Conservation (phyloP, 2,797 vertebrate genomes). For the Philypnodon macrostomus region DNA sequence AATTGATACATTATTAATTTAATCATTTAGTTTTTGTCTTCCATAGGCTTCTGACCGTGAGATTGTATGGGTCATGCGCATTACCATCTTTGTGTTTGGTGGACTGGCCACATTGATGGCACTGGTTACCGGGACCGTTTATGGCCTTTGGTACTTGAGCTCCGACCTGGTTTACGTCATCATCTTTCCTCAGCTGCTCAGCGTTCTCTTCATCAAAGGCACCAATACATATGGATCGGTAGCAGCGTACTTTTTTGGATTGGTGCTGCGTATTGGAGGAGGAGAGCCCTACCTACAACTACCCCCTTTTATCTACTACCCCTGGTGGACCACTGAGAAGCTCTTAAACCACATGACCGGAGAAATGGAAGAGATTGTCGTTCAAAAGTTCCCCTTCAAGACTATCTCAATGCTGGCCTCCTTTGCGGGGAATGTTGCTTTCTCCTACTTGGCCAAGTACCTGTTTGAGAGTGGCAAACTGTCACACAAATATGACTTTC, state of each 20-base stretch:
- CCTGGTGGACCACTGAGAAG: constrained; percentile 82
- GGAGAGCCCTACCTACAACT: constrained; percentile 93
- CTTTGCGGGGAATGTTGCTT: constrained; percentile 83
- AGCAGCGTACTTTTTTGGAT: constrained; percentile 87
- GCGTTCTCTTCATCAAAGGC: constrained; percentile 91
- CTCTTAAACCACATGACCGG: constrained; percentile 64
- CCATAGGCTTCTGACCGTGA: constrained; percentile 91
- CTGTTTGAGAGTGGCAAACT: constrained; percentile 91
- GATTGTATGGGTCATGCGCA: constrained; percentile 94
- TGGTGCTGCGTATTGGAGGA: constrained; percentile 89
- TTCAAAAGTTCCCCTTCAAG: constrained; percentile 94
- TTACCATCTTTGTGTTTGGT: constrained; percentile 92
- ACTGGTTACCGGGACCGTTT: constrained; percentile 88
- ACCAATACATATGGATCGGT: constrained; percentile 95
- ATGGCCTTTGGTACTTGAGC: constrained; percentile 97
- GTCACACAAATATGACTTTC: constrained; percentile 90
- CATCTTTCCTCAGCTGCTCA: constrained; percentile 95
- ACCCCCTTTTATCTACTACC: constrained; percentile 91
- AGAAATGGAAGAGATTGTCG: constrained; percentile 75
- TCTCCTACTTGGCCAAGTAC: constrained; percentile 91
- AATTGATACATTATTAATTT: not conserved
- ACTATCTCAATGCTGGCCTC: constrained; percentile 89
- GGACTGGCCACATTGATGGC: constrained; percentile 94
- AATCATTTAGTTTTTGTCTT: constrained; percentile 10
- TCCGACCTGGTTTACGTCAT: constrained; percentile 97